These are phyloP conservation scores for Syngnathus acus DNA, from an alignment of 2,797 vertebrate species.

Conservation along the genomic window DNA sequence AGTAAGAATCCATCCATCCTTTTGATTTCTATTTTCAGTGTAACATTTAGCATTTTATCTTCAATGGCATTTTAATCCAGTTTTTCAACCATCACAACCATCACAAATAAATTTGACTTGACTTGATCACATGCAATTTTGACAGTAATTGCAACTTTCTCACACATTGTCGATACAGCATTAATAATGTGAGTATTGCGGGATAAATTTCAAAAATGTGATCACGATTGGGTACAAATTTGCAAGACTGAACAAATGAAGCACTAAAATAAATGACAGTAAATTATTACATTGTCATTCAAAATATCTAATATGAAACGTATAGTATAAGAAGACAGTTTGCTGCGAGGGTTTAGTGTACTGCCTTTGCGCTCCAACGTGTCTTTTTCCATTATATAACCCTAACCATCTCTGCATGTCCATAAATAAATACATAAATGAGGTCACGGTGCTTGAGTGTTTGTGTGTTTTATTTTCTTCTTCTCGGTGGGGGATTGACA, in stretches of 20 bases:
- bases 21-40: no score
- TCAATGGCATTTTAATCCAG: no score
- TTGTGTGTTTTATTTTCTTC: background rate
- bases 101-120: no score
- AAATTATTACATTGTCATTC: no score
- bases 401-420: background rate
- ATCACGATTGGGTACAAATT: background rate
- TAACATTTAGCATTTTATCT: background rate
- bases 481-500: background rate
- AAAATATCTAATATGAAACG: background rate
- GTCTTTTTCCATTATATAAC: background rate
- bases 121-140: no score
- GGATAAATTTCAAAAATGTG: no score
- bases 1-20: no score
- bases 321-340: background rate
- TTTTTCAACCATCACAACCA: no score
- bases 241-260: background rate
- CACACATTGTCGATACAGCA: no score
- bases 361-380: no score
- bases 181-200: background rate
- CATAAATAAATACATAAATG: background rate
- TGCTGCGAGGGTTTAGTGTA: no score
- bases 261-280: background rate
- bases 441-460: background rate
- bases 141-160: no score